Base-by-base conservation (phyloP, 2,888 invertebrate genomes). In the Himalopsyche anomala region DNA sequence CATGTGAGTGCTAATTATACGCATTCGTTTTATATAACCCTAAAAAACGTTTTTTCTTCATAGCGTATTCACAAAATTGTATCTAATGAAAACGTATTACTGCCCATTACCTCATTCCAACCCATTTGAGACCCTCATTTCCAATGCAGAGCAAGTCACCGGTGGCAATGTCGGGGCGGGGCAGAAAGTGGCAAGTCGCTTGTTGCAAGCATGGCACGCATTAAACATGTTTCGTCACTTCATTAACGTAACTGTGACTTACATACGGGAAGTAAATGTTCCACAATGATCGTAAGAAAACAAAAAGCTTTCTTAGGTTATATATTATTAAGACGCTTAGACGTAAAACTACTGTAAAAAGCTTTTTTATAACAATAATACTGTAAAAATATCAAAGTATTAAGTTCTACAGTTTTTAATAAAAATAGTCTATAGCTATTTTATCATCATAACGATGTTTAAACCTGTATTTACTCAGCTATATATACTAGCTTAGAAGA, bases 11-110 rank as follows among this genome's bases (percentile, higher is more conserved):
- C 11, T 45, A 45, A 45, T 11, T 45, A 45, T 9, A 45, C 45
- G 45, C 0, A 45, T 45, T 45, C 45, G 45, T 45, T 45, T 45
- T 11, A 51, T 51, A 15, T 51, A 6, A 51, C 51, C 15, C 15
- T 15, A 51, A 51, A 51, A 51, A 51, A 51, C 51, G 15, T 51
- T 51, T 51, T 8, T 15, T 15, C 15, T 0, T 51, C 51, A 51
- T 51, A 15, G 51, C 15, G 51, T 51, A 51, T 62, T 62, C 62
- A 19, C 62, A 19, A 62, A 62, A 51, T 51, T 51, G 51, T 51
- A 51, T 51, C 51, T 51, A 15, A 62, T 62, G 62, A 62, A 62
- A 62, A 62, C 62, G 62, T 62, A 62, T 62, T 62, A 62, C 62
- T 62, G 19, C 3, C 62, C 62, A 62, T 62, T 62, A 62, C 12